These are phyloP conservation scores for Pygmarrhopalites habei DNA, from an alignment of 1,140 invertebrate genomes.

Conservation along the genomic window DNA sequence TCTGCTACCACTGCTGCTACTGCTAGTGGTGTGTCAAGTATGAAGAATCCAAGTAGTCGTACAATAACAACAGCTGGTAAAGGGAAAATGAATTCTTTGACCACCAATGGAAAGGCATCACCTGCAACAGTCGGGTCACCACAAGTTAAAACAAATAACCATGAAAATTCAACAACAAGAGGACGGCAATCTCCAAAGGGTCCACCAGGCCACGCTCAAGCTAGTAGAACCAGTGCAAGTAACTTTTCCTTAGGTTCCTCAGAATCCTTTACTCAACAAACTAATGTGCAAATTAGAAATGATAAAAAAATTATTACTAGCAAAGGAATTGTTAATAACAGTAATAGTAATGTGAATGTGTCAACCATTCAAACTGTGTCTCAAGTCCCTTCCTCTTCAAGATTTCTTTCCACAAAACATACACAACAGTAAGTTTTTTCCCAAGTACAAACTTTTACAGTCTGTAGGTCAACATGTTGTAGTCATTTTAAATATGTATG, in stretches of 20 bases:
- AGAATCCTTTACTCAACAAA: constrained; percentile 17
- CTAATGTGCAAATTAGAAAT: constrained; percentile 16
- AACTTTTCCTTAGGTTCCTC: constrained; percentile 5
- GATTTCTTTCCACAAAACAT: constrained; percentile 7
- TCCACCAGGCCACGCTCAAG: background rate
- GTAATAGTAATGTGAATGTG: constrained; percentile 17
- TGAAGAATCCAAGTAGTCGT: too few species aligned
- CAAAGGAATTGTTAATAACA: background rate
- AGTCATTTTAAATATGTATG: too few species aligned
- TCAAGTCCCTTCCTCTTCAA: background rate
- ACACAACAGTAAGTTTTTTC: constrained; percentile 9
- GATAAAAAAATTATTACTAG: constrained; percentile 7
- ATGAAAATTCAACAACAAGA: background rate
- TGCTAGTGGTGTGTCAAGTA: too few species aligned
- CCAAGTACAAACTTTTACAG: too few species aligned
- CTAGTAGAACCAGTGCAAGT: background rate
- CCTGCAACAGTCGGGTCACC: too few species aligned
- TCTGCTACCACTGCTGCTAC: too few species aligned
- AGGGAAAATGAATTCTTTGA: background rate
- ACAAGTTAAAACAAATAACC: too few species aligned
- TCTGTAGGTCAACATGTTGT: too few species aligned
- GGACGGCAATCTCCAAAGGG: background rate
- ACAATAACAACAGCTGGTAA: background rate
- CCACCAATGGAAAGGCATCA: background rate
- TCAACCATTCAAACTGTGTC: constrained; percentile 15